Evolutionary conservation across 2,113 vertebrate species (phyloP).

Genomic region (Athene cunicularia): DNA sequence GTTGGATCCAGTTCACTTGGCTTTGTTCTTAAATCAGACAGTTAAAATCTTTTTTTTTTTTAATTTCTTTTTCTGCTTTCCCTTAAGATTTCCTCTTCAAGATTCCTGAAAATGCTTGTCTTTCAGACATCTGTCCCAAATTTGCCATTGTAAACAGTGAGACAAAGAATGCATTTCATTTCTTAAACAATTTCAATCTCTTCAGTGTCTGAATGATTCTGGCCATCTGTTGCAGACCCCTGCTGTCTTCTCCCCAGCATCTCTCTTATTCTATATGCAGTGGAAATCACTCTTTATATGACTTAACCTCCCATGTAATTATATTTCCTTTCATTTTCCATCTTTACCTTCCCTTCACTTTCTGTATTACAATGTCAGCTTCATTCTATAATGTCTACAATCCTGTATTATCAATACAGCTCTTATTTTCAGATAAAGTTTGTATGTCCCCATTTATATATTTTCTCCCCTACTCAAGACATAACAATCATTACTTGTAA

Average conservation of each 20-base stretch:
- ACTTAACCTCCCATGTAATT: background rate
- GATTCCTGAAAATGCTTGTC: background rate
- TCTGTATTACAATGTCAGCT: background rate
- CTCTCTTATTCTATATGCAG: background rate
- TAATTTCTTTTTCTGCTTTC: background rate
- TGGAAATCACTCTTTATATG: background rate
- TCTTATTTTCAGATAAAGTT: background rate
- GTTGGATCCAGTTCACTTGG: background rate
- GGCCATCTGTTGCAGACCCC: background rate
- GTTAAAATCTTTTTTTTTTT: background rate
- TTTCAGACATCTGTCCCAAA: background rate
- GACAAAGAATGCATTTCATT: background rate
- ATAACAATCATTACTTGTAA: background rate
- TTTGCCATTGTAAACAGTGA: background rate
- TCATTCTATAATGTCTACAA: background rate
- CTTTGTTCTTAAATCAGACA: background rate
- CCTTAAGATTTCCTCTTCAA: background rate
- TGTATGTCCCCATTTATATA: background rate
- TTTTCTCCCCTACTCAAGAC: background rate
- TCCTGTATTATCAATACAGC: background rate
- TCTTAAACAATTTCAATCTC: background rate
- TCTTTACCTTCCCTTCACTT: background rate
- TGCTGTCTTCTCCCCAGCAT: background rate
- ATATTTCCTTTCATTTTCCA: background rate
- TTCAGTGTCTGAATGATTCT: background rate